Conservation (phyloP, 2,797 vertebrate genomes). For the Hydrolagus colliei region DNA sequence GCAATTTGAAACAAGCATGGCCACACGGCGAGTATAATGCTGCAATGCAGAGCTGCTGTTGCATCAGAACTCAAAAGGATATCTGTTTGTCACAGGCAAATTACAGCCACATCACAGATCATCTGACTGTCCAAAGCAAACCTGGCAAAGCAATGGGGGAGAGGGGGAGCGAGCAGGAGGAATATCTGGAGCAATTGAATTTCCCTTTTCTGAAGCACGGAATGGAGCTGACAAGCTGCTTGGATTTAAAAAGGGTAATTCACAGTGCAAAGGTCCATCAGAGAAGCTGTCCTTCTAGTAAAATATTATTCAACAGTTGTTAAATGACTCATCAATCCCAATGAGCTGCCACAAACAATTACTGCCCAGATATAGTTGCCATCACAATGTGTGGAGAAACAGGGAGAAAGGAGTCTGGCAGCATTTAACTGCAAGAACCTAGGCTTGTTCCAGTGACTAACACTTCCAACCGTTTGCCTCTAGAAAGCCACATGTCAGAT, state of each 20-base stretch:
- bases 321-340: neutral
- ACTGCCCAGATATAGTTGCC: neutral
- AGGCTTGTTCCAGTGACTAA: neutral
- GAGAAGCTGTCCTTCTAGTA: neutral
- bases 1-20: too few species aligned
- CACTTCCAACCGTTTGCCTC: neutral
- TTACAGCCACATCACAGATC: too few species aligned
- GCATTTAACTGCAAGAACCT: too few species aligned
- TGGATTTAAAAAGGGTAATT: neutral
- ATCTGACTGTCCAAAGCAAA: too few species aligned
- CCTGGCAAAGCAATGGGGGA: too few species aligned
- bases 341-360: neutral
- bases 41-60: too few species aligned
- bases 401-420: too few species aligned
- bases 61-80: too few species aligned
- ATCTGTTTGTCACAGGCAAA: too few species aligned
- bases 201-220: neutral
- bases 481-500: neutral
- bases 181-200: too few species aligned
- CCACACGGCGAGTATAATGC: too few species aligned
- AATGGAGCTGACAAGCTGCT: neutral
- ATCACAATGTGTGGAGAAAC: neutral
- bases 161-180: too few species aligned
- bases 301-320: neutral
- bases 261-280: neutral